Base-by-base conservation (phyloP, 1,140 invertebrate genomes). In the Bombus haemorrhoidalis region DNA sequence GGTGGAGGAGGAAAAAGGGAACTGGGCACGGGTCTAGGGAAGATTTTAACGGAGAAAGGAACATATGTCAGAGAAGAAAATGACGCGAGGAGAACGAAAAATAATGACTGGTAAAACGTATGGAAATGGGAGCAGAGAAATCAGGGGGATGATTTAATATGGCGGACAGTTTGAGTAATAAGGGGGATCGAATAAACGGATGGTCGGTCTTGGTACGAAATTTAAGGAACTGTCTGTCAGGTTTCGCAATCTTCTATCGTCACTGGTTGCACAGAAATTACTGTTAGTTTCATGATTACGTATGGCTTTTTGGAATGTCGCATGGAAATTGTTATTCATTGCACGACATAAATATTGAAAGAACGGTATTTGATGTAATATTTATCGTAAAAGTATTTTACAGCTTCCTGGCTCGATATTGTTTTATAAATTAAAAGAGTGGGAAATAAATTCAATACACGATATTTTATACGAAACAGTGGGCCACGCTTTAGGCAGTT, bases 61-160 rank as follows among this genome's bases (percentile, higher is more conserved):
- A 81, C 47, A 28, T 34, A 73, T 76, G 59, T 76, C 57, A 28
- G 22, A 5, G 59, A 28, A 64, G 8, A 37, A 41, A 37, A 28
- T 37, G 72, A 82, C 81, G 64, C 8, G 18, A 5, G 12, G 8
- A 62, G 69, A 34, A 34, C 57, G 69, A 39, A 25, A 34, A 69
- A 41, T 81, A 81, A 72, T 59, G 79, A 37, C 15, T n/a, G 15
- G 53, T 81, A 34, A 43, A 43, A 59, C 79, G 79, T 62, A 59
- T 53, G 41, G 12, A 59, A 53, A 73, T 28, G 28, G n/a, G 12
- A 39, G 3, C 15, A 10, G 22, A 13, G 37, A 37, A 69, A 37
- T 64, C 64, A 10, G 41, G 2, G 13, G 43, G 41, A 1, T 41
- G 68, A 22, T 72, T 62, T 73, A 32, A 81, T 80, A 37, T 53